A percentile compares a stretch with the other conserved stretches of the same genome.
These are phyloP conservation scores for Gorsachius goisagi DNA, from an alignment of 2,113 vertebrate genomes.

Conservation along the genomic window DNA sequence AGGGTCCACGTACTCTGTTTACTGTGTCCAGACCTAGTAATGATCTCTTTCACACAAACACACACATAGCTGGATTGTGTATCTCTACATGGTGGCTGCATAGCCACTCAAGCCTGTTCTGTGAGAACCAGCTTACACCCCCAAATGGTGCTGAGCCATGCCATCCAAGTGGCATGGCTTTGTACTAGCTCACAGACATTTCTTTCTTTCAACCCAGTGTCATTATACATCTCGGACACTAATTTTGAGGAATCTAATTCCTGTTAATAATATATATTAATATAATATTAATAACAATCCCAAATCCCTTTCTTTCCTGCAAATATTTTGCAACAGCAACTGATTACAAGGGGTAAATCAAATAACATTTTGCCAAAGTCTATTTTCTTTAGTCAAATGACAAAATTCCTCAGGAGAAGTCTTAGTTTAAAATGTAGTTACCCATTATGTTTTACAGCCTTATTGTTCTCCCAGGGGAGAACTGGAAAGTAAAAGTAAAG, in stretches of 20 bases:
- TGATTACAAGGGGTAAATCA: not conserved
- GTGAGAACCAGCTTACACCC: not conserved
- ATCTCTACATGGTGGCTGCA: fast-evolving
- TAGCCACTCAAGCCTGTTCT: not conserved
- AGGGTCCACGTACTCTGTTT: not conserved
- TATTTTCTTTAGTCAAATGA: not conserved
- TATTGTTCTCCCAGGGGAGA: not conserved
- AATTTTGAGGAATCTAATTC: not conserved
- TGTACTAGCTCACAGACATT: not conserved
- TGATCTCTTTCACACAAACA: not conserved
- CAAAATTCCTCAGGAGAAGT: not conserved
- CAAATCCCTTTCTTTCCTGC: not conserved
- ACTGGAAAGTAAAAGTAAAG: not conserved
- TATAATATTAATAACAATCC: not conserved
- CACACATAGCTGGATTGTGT: fast-evolving
- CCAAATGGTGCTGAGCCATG: too few relatives aligned
- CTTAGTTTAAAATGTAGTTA: conserved; percentile 1
- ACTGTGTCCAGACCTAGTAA: not conserved
- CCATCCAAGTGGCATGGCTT: not conserved
- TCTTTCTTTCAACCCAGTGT: not conserved
- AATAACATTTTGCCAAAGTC: not conserved
- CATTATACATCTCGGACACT: not conserved
- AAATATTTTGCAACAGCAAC: not conserved
- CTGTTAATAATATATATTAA: too few relatives aligned
- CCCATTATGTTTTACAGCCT: not conserved